Percentiles rank a stretch among this genome's conserved stretches.
Evolutionary conservation across 2,113 vertebrate genomes (phyloP).

Genomic region (Pristiophorus japonicus): DNA sequence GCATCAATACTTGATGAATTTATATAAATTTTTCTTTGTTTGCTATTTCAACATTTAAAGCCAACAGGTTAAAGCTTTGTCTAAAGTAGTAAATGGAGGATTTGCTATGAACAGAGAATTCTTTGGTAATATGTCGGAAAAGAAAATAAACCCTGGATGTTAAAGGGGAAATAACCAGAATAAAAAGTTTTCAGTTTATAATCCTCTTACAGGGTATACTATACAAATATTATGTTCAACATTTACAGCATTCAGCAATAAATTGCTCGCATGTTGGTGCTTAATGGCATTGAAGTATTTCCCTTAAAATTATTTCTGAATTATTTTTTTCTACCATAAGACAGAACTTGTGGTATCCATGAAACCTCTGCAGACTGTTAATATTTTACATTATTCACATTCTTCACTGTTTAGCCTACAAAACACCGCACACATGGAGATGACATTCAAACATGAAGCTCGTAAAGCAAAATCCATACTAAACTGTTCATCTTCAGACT

Average conservation of each 20-base stretch:
- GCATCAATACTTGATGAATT: too few relatives aligned
- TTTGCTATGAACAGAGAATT: too few relatives aligned
- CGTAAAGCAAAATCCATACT: background rate
- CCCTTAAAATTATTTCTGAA: background rate
- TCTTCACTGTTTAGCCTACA: background rate
- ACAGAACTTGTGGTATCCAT: background rate
- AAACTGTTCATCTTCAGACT: background rate
- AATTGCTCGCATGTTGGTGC: background rate
- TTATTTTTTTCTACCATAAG: background rate
- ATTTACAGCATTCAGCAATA: background rate
- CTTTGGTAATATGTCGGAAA: too few relatives aligned
- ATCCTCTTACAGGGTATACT: background rate
- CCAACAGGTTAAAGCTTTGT: too few relatives aligned
- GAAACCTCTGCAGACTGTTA: background rate
- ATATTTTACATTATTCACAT: background rate
- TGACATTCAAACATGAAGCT: too few relatives aligned
- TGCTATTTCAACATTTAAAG: too few relatives aligned
- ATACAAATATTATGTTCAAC: background rate
- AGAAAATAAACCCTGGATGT: background rate
- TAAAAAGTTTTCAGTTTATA: background rate
- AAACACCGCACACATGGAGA: background rate
- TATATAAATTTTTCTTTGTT: too few relatives aligned
- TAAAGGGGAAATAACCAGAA: background rate
- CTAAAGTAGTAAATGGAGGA: too few relatives aligned
- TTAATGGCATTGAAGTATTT: background rate